These are phyloP conservation scores for Habrosyne pyritoides DNA, from an alignment of 2,888 invertebrate genomes.

Conservation along the genomic window DNA sequence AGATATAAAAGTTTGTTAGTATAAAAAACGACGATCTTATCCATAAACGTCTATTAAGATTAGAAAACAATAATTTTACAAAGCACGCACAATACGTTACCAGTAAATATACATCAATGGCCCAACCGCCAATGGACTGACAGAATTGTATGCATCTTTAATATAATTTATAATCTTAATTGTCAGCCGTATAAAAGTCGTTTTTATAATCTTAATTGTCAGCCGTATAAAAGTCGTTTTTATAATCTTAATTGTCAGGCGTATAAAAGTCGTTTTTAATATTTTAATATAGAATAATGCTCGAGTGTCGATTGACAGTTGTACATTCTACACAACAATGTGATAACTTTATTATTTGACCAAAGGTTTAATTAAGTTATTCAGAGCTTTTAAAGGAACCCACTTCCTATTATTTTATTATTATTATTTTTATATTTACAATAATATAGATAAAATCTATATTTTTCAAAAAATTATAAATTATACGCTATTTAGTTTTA, in stretches of 20 bases:
- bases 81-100: not conserved
- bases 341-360: constrained; percentile 63
- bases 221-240: not conserved
- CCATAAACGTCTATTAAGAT: not conserved
- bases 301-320: constrained; percentile 26
- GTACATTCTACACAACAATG: constrained; percentile 45
- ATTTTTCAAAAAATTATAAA: no score
- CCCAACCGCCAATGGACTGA: no score
- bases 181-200: not conserved
- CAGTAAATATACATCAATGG: not conserved
- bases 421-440: not conserved
- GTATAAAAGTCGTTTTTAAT: not conserved
- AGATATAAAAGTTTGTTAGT: not conserved
- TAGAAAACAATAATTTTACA: not conserved
- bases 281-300: constrained; percentile 11
- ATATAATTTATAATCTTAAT: no score
- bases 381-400: constrained; percentile 13
- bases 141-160: no score
- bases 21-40: not conserved
- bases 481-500: not conserved
- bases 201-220: not conserved
- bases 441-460: not conserved
- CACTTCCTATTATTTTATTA: not conserved
- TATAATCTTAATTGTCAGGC: not conserved
- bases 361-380: constrained; percentile 73